Percentiles rank a stretch among this genome's conserved stretches.
Evolutionary conservation across 1,140 invertebrate species (phyloP).

Genomic region (Bicyclus anynana): DNA sequence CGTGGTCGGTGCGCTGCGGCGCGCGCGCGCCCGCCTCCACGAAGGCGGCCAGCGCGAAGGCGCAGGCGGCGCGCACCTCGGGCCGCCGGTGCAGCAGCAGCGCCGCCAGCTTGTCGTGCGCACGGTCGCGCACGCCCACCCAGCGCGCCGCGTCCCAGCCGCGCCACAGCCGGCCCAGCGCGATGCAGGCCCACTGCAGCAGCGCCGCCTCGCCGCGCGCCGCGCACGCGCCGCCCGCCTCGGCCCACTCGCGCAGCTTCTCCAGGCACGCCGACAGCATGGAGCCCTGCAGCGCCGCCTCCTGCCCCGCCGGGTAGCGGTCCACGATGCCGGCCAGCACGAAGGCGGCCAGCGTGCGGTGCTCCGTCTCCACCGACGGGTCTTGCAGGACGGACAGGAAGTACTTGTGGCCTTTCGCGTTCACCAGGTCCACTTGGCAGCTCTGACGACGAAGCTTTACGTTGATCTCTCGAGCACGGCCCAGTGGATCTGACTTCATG

Average conservation of each 20-base stretch:
- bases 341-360: slow-evolving; percentile 94
- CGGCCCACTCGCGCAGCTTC: slow-evolving; percentile 79
- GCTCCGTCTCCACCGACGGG: slow-evolving; percentile 88
- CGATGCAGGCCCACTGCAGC: slow-evolving; percentile 95
- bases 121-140: slow-evolving; percentile 96
- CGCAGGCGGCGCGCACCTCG: slow-evolving; percentile 92
- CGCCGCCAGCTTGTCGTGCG: slow-evolving; percentile 94
- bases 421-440: slow-evolving; percentile 1
- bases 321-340: slow-evolving; percentile 95
- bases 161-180: slow-evolving; percentile 95
- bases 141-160: slow-evolving; percentile 95
- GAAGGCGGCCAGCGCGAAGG: slow-evolving; percentile 89
- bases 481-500: too few species aligned
- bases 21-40: slow-evolving; percentile 50
- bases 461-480: not conserved
- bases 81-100: slow-evolving; percentile 89
- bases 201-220: slow-evolving; percentile 77
- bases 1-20: slow-evolving; percentile 89
- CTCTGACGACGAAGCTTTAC: not conserved
- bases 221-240: slow-evolving; percentile 75
- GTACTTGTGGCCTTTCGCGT: slow-evolving; percentile 95
- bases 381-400: slow-evolving; percentile 95
- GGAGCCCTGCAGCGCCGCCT: slow-evolving; percentile 90
- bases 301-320: slow-evolving; percentile 90
- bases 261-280: slow-evolving; percentile 94